Percentiles rank a stretch among this genome's conserved stretches.
These are phyloP conservation scores for Drosophila putrida DNA, from an alignment of 2,888 invertebrate genomes.

Conservation along the genomic window DNA sequence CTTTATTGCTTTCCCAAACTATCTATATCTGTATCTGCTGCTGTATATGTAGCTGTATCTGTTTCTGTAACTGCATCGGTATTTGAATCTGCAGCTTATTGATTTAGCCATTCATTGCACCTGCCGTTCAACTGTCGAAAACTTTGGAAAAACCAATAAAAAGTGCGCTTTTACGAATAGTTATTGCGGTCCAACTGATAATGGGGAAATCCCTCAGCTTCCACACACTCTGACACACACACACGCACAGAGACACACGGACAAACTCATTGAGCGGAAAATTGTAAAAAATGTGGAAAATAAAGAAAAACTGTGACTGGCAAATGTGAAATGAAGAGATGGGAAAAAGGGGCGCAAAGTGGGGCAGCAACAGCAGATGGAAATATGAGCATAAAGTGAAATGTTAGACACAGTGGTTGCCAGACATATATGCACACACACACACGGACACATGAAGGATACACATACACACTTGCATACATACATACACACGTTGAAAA, in stretches of 20 bases:
- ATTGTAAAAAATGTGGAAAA: slow-evolving; percentile 62
- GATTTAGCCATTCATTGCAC: slow-evolving; percentile 35
- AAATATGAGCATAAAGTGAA: slow-evolving; percentile 58
- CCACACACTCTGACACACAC: neutral
- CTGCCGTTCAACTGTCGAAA: slow-evolving; percentile 56
- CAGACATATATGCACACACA: slow-evolving; percentile 28
- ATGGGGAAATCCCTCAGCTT: slow-evolving; percentile 37
- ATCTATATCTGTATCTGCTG: neutral
- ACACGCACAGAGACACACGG: neutral
- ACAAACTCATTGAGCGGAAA: slow-evolving; percentile 61
- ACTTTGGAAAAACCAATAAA: slow-evolving; percentile 58
- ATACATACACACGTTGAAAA: no score
- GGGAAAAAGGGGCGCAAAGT: neutral
- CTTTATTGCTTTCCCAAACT: neutral
- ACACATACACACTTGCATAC: no score
- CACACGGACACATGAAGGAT: neutral
- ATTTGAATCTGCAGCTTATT: slow-evolving; percentile 30
- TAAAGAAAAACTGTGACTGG: slow-evolving; percentile 44
- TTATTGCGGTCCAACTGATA: slow-evolving; percentile 53
- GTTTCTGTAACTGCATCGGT: neutral
- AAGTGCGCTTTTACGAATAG: slow-evolving; percentile 24
- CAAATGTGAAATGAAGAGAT: slow-evolving; percentile 62
- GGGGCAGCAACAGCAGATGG: slow-evolving; percentile 30
- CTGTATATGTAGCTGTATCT: neutral
- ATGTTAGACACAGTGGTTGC: slow-evolving; percentile 73